These are phyloP conservation scores for Elymnias hypermnestra DNA, from an alignment of 1,140 invertebrate genomes.

Conservation along the genomic window DNA sequence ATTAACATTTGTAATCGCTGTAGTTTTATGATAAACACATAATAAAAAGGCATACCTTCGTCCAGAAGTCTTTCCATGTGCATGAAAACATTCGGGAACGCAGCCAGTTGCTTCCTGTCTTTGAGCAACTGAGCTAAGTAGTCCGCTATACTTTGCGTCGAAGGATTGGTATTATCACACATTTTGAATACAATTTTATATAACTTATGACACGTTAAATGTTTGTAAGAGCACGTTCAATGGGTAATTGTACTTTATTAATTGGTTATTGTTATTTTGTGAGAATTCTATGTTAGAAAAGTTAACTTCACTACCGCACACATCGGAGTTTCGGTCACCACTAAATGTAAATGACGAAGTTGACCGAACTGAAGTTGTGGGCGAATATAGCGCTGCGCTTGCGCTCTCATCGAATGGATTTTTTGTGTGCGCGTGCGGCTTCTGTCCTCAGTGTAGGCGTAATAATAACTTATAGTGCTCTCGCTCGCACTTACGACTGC, in stretches of 20 bases:
- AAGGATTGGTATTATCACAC: slow-evolving; percentile 85
- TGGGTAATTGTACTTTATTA: slow-evolving; percentile 68
- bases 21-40: slow-evolving; percentile 10
- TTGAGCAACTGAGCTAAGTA: slow-evolving; percentile 99
- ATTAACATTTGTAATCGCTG: slow-evolving; percentile 1
- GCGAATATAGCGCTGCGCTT: slow-evolving; percentile 71
- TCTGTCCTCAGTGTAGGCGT: slow-evolving; percentile 64
- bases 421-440: slow-evolving; percentile 71
- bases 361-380: slow-evolving; percentile 74
- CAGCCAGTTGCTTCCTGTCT: slow-evolving; percentile 99
- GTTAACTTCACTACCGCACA: slow-evolving; percentile 75
- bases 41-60: slow-evolving; percentile 89
- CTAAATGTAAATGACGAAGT: slow-evolving; percentile 74
- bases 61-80: slow-evolving; percentile 99
- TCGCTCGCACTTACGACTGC: slow-evolving; percentile 33
- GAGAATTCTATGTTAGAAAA: slow-evolving; percentile 73
- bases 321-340: slow-evolving; percentile 73
- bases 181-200: slow-evolving; percentile 77
- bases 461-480: slow-evolving; percentile 55
- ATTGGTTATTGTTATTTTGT: slow-evolving; percentile 70
- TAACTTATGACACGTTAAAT: slow-evolving; percentile 68
- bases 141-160: slow-evolving; percentile 97
- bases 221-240: slow-evolving; percentile 59
- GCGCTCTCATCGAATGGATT: slow-evolving; percentile 66
- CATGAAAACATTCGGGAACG: slow-evolving; percentile 99